Evolutionary conservation across 1,140 invertebrate species (phyloP).

Genomic region (Thaumatotibia leucotreta): DNA sequence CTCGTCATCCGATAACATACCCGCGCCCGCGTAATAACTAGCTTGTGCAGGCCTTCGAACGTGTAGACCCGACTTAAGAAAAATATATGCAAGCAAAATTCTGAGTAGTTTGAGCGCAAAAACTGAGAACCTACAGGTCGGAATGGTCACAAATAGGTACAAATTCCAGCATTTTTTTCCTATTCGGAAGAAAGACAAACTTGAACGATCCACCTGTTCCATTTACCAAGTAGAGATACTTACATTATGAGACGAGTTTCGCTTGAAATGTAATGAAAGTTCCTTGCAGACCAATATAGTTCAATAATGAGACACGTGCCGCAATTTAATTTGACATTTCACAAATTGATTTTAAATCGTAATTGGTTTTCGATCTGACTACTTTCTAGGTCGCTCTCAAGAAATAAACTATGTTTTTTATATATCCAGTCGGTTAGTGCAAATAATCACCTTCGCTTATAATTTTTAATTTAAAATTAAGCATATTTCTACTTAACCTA

Average conservation of each 20-base stretch:
- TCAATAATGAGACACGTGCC: not conserved
- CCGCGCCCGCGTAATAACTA: constrained; percentile 43
- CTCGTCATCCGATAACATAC: constrained; percentile 52
- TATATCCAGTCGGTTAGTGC: too few species aligned
- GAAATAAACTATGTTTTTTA: too few species aligned
- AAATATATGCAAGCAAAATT: not conserved
- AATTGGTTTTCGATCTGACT: not conserved
- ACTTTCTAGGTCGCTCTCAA: not conserved
- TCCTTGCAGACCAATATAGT: not conserved
- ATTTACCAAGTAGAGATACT: not conserved
- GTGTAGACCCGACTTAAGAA: constrained; percentile 22
- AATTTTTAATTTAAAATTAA: too few species aligned
- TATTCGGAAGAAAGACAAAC: not conserved
- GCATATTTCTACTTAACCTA: too few species aligned
- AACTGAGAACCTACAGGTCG: not conserved
- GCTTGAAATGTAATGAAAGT: not conserved
- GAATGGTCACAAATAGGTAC: not conserved
- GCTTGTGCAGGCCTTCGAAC: constrained; percentile 25
- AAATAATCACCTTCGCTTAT: too few species aligned
- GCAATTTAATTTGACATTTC: not conserved
- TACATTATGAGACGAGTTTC: not conserved
- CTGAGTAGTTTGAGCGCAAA: not conserved
- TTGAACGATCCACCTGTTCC: not conserved
- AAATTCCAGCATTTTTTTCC: not conserved
- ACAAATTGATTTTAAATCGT: not conserved